Evolutionary conservation across 1,140 invertebrate genomes (phyloP).

Genomic region (Tetragonula clypearis): DNA sequence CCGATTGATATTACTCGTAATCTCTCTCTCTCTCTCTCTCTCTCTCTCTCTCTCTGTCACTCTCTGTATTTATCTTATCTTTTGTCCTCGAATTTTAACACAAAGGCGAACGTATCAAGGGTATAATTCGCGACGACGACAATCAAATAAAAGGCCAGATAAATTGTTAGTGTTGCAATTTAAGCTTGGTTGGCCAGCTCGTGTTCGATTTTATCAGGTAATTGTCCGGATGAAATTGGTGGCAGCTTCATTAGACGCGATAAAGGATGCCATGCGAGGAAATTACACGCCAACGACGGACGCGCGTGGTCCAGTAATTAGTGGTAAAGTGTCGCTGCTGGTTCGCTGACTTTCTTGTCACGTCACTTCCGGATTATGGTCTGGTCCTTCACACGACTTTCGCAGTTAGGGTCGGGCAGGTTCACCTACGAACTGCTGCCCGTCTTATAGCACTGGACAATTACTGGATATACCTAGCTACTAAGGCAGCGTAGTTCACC

Average conservation of each 20-base stretch:
- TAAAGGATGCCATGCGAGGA: constrained; percentile 46
- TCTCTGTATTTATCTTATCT: too few relatives aligned
- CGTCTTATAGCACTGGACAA: constrained; percentile 21
- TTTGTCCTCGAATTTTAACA: too few relatives aligned
- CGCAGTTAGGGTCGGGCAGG: constrained; percentile 25
- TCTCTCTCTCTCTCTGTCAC: too few relatives aligned
- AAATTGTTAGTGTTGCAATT: constrained; percentile 16
- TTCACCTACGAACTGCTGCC: neutral
- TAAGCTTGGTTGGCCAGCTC: neutral
- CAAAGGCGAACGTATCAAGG: too few relatives aligned
- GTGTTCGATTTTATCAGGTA: constrained; percentile 42
- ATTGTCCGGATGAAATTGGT: constrained; percentile 41
- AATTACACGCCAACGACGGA: constrained; percentile 50
- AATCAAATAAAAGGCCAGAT: neutral
- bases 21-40: too few relatives aligned
- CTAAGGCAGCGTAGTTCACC: neutral
- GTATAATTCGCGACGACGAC: too few relatives aligned
- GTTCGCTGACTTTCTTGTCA: constrained; percentile 60
- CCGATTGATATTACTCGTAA: too few relatives aligned
- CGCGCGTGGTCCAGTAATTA: constrained; percentile 57
- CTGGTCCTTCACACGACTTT: constrained; percentile 34
- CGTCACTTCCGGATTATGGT: constrained; percentile 65
- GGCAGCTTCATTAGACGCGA: constrained; percentile 47
- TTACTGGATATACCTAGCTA: constrained; percentile 20
- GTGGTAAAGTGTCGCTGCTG: constrained; percentile 45